phyloP scores from a whole-genome alignment of 1,140 invertebrate genomes.

The Aphaenogaster ashmeadi region DNA sequence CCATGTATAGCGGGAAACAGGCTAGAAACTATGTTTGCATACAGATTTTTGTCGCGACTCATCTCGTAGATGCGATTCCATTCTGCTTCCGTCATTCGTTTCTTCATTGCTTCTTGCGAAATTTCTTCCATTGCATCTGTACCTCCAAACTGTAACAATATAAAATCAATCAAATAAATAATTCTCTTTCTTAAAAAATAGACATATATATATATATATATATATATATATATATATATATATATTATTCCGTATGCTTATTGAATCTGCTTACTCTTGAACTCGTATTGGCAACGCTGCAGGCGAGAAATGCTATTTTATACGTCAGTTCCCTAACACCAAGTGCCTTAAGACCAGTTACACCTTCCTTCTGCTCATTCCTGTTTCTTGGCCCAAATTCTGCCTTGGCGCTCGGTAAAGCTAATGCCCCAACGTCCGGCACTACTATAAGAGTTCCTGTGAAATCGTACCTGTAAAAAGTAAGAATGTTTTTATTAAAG shows the following conservation, averaged over 20 bases:
- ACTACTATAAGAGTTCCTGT: constrained; percentile 99
- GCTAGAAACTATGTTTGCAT: constrained; percentile 96
- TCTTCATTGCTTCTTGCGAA: constrained; percentile 96
- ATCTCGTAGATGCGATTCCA: constrained; percentile 99
- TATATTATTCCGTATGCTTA: background rate
- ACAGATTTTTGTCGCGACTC: constrained; percentile 97
- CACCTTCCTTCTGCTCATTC: constrained; percentile 94
- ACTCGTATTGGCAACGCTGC: constrained; percentile 95
- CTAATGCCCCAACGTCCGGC: constrained; percentile 96
- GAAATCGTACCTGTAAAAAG: constrained; percentile 94
- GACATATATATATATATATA: background rate
- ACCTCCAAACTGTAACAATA: constrained; percentile 90
- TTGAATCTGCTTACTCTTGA: constrained; percentile 88
- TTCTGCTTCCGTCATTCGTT: constrained; percentile 97
- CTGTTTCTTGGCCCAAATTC: constrained; percentile 92
- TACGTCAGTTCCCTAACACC: constrained; percentile 99
- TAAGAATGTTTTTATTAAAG: constrained; percentile 17
- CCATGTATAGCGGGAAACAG: constrained; percentile 99
- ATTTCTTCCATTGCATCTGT: constrained; percentile 93
- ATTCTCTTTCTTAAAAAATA: background rate
- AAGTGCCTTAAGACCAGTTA: constrained; percentile 96
- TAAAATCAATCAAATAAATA: constrained; percentile 28
- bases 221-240: no score
- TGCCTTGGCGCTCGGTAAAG: constrained; percentile 94
- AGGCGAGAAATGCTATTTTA: constrained; percentile 97